These are phyloP conservation scores for Peromyscus attwateri DNA, from an alignment of 2,797 vertebrate species.

Conservation along the genomic window DNA sequence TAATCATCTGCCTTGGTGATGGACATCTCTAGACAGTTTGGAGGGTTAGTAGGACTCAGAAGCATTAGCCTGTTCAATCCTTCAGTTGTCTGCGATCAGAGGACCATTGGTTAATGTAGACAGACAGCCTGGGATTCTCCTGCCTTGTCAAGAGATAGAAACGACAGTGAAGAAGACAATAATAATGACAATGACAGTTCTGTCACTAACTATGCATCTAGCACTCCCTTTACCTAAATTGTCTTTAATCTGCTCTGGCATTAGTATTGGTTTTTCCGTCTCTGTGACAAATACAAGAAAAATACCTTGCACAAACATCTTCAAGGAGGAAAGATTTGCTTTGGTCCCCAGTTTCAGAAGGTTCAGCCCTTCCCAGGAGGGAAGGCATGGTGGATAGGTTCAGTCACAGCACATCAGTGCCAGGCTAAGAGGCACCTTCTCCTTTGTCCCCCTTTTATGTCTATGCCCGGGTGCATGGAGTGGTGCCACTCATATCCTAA, in stretches of 20 bases:
- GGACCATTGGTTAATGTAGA: neutral
- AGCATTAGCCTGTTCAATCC: fast-evolving
- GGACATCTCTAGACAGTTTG: neutral
- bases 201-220: too few relatives aligned
- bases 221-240: neutral
- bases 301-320: neutral
- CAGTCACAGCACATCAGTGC: neutral
- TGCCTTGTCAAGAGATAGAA: neutral
- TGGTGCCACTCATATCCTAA: neutral
- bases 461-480: neutral
- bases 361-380: neutral
- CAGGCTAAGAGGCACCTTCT: neutral
- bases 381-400: neutral
- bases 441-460: neutral
- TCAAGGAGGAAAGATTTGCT: neutral
- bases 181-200: fast-evolving
- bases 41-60: neutral
- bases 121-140: neutral
- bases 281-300: neutral
- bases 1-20: too few relatives aligned
- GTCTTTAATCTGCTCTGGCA: neutral
- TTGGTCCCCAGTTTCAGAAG: neutral
- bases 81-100: neutral
- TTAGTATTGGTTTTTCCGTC: neutral
- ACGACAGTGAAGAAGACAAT: neutral